Conservation (phyloP, 2,888 invertebrate genomes). For the Lysandra coridon region DNA sequence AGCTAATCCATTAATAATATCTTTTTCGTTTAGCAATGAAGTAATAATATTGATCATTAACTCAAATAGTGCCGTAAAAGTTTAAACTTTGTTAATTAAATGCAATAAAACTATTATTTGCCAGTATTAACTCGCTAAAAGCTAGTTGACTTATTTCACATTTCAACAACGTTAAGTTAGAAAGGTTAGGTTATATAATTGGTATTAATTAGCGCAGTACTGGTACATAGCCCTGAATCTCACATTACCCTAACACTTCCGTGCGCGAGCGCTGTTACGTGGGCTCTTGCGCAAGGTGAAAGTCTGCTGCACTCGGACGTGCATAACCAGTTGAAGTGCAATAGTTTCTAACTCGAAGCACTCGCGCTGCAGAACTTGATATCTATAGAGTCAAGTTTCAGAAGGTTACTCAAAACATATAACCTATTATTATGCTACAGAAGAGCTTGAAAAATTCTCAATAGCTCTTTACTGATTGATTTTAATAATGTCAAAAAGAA, state of each 20-base stretch:
- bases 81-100: too few species aligned
- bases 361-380: too few species aligned
- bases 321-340: constrained; percentile 64
- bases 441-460: too few species aligned
- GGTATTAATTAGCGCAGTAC: constrained; percentile 29
- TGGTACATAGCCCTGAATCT: constrained; percentile 44
- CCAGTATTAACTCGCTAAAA: not conserved
- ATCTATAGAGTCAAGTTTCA: too few species aligned
- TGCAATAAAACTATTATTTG: not conserved
- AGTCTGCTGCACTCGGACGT: constrained; percentile 73
- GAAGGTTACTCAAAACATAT: too few species aligned
- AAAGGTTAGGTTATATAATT: constrained; percentile 20
- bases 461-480: too few species aligned
- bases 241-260: constrained; percentile 73
- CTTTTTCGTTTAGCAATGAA: not conserved
- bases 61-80: too few species aligned
- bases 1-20: not conserved
- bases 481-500: too few species aligned
- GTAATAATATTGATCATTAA: not conserved
- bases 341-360: constrained; percentile 49
- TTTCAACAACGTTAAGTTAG: not conserved
- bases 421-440: too few species aligned
- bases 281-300: constrained; percentile 79
- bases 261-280: constrained; percentile 74
- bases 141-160: not conserved